Conservation (phyloP, 2,113 vertebrate species). For the Atrichornis clamosus region DNA sequence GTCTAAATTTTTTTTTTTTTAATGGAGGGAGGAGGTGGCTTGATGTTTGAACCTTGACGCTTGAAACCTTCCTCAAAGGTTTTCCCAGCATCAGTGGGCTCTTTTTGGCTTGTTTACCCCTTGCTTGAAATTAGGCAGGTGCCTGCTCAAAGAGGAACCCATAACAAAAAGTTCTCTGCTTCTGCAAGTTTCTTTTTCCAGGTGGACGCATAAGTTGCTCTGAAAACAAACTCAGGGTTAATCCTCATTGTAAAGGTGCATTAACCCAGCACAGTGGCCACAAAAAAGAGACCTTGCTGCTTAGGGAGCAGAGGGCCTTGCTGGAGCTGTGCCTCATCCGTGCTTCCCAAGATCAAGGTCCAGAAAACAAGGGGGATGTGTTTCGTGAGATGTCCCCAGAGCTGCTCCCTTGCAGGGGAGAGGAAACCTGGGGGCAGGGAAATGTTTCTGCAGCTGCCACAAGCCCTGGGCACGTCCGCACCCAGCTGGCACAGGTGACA, state of each 20-base stretch:
- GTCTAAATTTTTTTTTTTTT: not conserved
- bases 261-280: not conserved
- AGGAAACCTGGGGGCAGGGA: not conserved
- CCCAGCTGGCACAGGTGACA: not conserved
- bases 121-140: not conserved
- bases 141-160: not conserved
- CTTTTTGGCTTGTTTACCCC: not conserved
- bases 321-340: not conserved
- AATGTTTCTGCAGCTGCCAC: not conserved
- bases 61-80: not conserved
- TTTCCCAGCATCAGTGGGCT: not conserved
- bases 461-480: not conserved
- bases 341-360: fast-evolving
- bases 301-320: fast-evolving
- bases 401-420: not conserved
- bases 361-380: not conserved
- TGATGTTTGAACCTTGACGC: not conserved
- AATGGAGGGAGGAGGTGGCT: fast-evolving
- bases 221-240: not conserved
- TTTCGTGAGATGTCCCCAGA: not conserved
- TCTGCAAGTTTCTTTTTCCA: not conserved
- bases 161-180: not conserved
- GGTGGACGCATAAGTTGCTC: not conserved
- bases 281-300: not conserved
- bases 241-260: not conserved